Percentiles rank a stretch among this genome's conserved stretches.
Evolutionary conservation across 2,888 invertebrate species (phyloP).

Genomic region (Halictus quadricinctus): DNA sequence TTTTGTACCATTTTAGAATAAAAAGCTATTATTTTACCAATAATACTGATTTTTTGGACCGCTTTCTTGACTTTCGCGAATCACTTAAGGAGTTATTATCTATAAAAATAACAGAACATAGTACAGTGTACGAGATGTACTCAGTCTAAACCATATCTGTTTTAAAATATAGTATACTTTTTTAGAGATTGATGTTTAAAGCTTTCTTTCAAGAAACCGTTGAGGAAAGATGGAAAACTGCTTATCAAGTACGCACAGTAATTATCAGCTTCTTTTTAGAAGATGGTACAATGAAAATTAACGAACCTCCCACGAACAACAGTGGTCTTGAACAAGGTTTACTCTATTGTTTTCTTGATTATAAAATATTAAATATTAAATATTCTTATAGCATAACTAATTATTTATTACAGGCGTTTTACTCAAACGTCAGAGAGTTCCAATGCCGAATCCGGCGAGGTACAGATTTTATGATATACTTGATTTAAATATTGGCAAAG

Average conservation of each 20-base stretch:
- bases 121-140: background rate
- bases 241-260: constrained; percentile 90
- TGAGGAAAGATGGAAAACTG: constrained; percentile 87
- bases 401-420: constrained; percentile 86
- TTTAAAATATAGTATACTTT: constrained; percentile 22
- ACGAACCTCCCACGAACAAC: constrained; percentile 91
- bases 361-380: background rate
- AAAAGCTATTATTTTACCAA: no score
- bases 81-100: no score
- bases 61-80: no score
- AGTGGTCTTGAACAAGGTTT: constrained; percentile 94
- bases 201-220: constrained; percentile 92
- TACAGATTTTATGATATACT: constrained; percentile 88
- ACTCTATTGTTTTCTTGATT: constrained; percentile 43
- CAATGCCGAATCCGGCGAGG: constrained; percentile 88
- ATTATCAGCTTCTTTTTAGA: constrained; percentile 94
- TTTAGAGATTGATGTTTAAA: constrained; percentile 89
- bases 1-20: no score
- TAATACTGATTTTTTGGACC: no score
- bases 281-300: constrained; percentile 95
- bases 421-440: constrained; percentile 92
- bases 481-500: constrained; percentile 93
- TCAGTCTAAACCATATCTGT: background rate
- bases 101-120: background rate
- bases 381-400: background rate